These are phyloP conservation scores for Sinella curviseta DNA, from an alignment of 1,140 invertebrate genomes.

Conservation along the genomic window DNA sequence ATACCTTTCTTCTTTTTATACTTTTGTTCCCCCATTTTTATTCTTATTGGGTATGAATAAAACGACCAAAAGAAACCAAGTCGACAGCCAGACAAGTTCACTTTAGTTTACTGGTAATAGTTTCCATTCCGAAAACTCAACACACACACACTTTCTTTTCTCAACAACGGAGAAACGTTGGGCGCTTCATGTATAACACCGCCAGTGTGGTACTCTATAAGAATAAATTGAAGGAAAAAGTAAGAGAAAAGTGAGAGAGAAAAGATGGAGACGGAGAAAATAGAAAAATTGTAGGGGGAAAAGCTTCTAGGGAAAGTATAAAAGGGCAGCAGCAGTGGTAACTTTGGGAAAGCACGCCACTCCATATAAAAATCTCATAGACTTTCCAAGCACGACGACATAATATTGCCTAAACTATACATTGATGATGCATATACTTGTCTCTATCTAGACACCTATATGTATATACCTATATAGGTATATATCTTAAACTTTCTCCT, in stretches of 20 bases:
- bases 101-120: background rate
- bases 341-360: background rate
- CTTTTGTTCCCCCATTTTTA: background rate
- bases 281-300: background rate
- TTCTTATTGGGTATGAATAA: background rate
- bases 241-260: background rate
- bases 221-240: constrained; percentile 25
- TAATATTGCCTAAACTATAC: background rate
- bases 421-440: background rate
- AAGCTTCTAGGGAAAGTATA: background rate
- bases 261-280: background rate
- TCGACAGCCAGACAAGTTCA: constrained; percentile 2
- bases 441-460: background rate
- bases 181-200: no score
- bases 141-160: background rate
- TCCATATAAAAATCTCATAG: background rate
- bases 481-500: no score
- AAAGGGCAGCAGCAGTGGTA: background rate
- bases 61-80: background rate
- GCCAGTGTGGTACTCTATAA: background rate
- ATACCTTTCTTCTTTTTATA: background rate
- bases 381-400: constrained; percentile 14
- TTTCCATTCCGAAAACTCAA: background rate
- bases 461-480: no score
- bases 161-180: background rate